Conservation (phyloP, 2,797 vertebrate species). For the Allobates femoralis region DNA sequence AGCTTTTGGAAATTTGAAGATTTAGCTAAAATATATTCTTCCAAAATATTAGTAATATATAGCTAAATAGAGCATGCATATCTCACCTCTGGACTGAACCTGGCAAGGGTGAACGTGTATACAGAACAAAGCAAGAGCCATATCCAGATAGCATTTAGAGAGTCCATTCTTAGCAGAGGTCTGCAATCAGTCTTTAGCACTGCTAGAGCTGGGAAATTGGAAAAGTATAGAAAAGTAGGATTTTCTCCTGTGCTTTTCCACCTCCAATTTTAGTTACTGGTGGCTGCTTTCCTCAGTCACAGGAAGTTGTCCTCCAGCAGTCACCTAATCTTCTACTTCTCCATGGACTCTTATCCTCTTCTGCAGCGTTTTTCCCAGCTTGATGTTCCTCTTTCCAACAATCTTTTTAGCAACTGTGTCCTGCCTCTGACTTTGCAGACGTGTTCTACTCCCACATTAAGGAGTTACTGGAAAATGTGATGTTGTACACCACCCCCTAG, state of each 20-base stretch:
- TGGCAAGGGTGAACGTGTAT: slow-evolving; percentile 38
- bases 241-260: slow-evolving; percentile 22
- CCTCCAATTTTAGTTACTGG: slow-evolving; percentile 34
- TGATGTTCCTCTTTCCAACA: slow-evolving; percentile 27
- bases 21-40: neutral
- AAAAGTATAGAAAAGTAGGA: slow-evolving; percentile 1
- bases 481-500: slow-evolving; percentile 34
- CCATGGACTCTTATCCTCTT: slow-evolving; percentile 35
- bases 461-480: neutral
- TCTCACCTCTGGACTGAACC: slow-evolving; percentile 58
- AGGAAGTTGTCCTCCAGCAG: neutral
- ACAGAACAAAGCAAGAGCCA: slow-evolving; percentile 49
- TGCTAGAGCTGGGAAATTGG: slow-evolving; percentile 27
- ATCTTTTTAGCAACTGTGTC: slow-evolving; percentile 28
- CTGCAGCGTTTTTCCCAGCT: slow-evolving; percentile 12
- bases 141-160: slow-evolving; percentile 43
- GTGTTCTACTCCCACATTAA: slow-evolving; percentile 42
- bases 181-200: slow-evolving; percentile 22
- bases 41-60: neutral
- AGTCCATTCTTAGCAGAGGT: slow-evolving; percentile 44
- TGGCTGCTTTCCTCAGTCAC: neutral
- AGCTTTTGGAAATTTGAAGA: neutral
- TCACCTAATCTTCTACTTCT: slow-evolving; percentile 32
- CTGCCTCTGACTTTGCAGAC: slow-evolving; percentile 55
- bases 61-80: slow-evolving; percentile 23